phyloP scores from a whole-genome alignment of 2,113 vertebrate species.

The Xiphophorus hellerii region DNA sequence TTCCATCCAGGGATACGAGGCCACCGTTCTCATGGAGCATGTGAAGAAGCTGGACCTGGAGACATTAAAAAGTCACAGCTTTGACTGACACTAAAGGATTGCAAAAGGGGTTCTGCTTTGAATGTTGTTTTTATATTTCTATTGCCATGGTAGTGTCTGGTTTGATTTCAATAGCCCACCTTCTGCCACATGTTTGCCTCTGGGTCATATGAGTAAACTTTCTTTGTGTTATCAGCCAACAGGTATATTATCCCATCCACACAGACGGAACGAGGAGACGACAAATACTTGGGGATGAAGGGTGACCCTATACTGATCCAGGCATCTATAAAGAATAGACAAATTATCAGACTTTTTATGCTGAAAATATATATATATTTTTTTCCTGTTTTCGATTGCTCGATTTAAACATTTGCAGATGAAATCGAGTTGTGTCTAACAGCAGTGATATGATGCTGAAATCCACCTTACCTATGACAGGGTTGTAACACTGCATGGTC shows the following conservation, averaged over 20 bases:
- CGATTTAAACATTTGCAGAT: background rate
- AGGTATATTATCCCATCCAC: slow-evolving; percentile 89
- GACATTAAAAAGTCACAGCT: background rate
- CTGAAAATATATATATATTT: background rate
- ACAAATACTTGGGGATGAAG: slow-evolving; percentile 97
- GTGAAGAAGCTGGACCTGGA: slow-evolving; percentile 91
- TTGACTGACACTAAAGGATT: background rate
- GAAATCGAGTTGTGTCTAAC: background rate
- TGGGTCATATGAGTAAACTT: slow-evolving; percentile 89
- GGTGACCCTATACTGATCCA: slow-evolving; percentile 92
- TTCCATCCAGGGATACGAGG: slow-evolving; percentile 84
- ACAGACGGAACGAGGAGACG: slow-evolving; percentile 88
- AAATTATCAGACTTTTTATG: background rate
- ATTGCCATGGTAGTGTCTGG: background rate
- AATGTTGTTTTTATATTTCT: background rate
- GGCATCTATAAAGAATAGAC: slow-evolving; percentile 76
- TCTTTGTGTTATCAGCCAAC: slow-evolving; percentile 97
- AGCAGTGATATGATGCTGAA: background rate
- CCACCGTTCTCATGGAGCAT: slow-evolving; percentile 94
- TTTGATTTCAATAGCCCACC: slow-evolving; percentile 68
- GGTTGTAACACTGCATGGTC: slow-evolving; percentile 97
- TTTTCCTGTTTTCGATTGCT: background rate
- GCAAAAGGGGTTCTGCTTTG: background rate
- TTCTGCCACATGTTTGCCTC: slow-evolving; percentile 97
- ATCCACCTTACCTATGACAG: slow-evolving; percentile 86